Conservation (phyloP, 1,140 invertebrate genomes). For the Chelonus insularis region DNA sequence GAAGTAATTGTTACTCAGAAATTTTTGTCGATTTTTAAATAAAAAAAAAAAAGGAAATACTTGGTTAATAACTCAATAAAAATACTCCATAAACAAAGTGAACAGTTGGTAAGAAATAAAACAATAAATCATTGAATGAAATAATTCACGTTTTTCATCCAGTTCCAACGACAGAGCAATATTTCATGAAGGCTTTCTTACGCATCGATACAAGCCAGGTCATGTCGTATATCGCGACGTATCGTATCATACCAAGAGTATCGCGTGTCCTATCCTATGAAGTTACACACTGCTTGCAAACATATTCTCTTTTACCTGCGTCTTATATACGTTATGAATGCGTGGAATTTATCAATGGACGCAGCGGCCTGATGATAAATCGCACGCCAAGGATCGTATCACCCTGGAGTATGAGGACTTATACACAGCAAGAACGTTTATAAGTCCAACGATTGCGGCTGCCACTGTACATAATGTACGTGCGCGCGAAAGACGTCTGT, state of each 20-base stretch:
- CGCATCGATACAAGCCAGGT: conserved; percentile 6
- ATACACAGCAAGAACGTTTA: no score
- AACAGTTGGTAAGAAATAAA: no score
- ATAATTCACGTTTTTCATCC: background rate
- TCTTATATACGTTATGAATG: conserved; percentile 49
- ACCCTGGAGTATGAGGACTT: conserved; percentile 19
- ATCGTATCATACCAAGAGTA: conserved; percentile 18
- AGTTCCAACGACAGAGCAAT: conserved; percentile 4
- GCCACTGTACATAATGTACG: background rate
- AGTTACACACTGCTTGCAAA: conserved; percentile 24
- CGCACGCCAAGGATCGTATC: conserved; percentile 49
- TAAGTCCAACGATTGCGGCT: background rate
- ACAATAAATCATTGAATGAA: no score
- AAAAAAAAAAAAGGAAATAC: no score
- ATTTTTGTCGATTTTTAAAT: no score
- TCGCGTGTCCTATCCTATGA: conserved; percentile 25
- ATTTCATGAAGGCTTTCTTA: background rate
- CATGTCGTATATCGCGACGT: conserved; percentile 16
- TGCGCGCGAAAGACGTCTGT: background rate
- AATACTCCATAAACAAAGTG: no score
- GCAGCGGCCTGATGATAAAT: conserved; percentile 55
- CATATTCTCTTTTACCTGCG: conserved; percentile 8
- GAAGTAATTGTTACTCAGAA: no score
- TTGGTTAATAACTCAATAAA: no score
- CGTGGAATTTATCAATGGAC: conserved; percentile 59